Percentiles rank a stretch among this genome's conserved stretches.
These are phyloP conservation scores for Muraenolepis orangiensis DNA, from an alignment of 2,797 vertebrate species.

Conservation along the genomic window DNA sequence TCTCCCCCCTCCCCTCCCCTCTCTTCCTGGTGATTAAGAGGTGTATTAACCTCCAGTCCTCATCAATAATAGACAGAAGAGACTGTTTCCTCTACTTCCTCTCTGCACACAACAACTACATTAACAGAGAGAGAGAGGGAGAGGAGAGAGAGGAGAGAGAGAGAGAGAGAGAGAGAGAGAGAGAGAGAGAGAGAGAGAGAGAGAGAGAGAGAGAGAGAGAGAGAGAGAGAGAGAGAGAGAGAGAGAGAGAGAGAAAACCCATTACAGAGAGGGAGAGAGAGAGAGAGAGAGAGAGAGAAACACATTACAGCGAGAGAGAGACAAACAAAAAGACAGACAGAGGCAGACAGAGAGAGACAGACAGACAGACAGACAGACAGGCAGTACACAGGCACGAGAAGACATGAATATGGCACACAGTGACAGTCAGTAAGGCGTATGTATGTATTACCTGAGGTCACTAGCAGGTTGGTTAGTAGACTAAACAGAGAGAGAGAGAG, in stretches of 20 bases:
- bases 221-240: constrained; percentile 19
- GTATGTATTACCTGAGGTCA: too few relatives aligned
- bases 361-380: neutral
- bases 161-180: too few relatives aligned
- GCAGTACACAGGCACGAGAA: neutral
- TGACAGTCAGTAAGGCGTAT: too few relatives aligned
- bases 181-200: too few relatives aligned
- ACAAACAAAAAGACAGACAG: too few relatives aligned
- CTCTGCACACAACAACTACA: constrained; percentile 81
- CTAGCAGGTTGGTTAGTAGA: too few relatives aligned
- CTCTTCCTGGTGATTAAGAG: constrained; percentile 90
- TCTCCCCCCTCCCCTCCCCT: neutral
- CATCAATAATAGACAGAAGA: constrained; percentile 93
- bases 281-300: constrained; percentile 44
- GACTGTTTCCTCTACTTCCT: constrained; percentile 92
- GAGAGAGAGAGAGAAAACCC: too few relatives aligned
- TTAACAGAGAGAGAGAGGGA: constrained; percentile 44
- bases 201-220: too few relatives aligned
- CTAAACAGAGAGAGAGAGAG: too few relatives aligned
- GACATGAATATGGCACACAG: too few relatives aligned
- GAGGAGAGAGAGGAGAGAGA: too few relatives aligned
- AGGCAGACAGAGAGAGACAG: constrained; percentile 77
- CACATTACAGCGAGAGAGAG: neutral
- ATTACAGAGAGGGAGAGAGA: constrained; percentile 81
- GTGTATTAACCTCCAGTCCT: constrained; percentile 92